Base-by-base conservation (phyloP, 2,888 invertebrate species). In the Aspidiotus destructor region DNA sequence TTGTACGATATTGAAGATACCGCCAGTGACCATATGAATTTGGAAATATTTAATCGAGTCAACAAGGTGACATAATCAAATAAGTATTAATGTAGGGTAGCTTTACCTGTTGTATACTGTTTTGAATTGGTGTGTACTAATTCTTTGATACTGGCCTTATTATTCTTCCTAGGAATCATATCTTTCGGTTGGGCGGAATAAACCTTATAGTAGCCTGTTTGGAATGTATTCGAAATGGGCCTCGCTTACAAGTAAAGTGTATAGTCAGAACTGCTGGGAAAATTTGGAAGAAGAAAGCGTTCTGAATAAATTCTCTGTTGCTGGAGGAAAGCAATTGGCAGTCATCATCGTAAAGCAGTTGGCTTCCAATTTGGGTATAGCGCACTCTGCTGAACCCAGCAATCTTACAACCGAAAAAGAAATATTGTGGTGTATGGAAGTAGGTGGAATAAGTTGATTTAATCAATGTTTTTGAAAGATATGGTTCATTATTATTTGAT, bases 171-270 rank as follows among this genome's bases (percentile, higher is more conserved):
- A 67, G 67, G 67, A 67, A 67, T 60, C 67, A 9, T 67, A 67
- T 48, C 67, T 60, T 44, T 67, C 67, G 42, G 48, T 58, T 13
- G 67, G 67, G 48, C 67, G 67, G 17, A 40, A 44, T 58, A 67
- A 52, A 48, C 44, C 16, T 40, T 17, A 60, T 52, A 70, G 52
- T 13, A 54, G 53, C 28, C 16, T 60, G 55, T 57, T 61, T 60
- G 71, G 70, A 57, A 89, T 89, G 89, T 89, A 89, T 81, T 85
- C 86, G 74, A 89, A 89, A 81, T 89, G 89, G 89, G 87, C 88
- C 73, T 88, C 88, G 68, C 79, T 89, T 75, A 85, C 84, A 72
- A 79, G 80, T 70, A 74, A 80, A 64, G 80, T 87, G 17, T 67
- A 67, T 52, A 60, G 52, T 11, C 42, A 60, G 52, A 58, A 40